These are phyloP conservation scores for Palaemon carinicauda DNA, from an alignment of 1,140 invertebrate genomes.

Conservation along the genomic window DNA sequence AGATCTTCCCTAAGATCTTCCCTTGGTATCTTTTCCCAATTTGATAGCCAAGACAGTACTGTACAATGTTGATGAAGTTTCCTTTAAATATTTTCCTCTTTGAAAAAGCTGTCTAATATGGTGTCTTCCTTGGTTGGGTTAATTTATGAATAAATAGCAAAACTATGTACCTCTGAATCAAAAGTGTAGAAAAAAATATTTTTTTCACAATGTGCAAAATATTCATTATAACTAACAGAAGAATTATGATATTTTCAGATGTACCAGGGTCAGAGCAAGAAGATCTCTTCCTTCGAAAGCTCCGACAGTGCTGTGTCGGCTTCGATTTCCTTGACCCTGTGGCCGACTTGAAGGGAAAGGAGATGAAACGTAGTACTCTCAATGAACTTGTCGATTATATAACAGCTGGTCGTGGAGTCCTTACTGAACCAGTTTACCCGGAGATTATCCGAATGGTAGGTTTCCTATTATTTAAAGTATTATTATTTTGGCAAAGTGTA, in stretches of 20 bases:
- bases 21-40: too few species aligned
- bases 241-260: conserved; percentile 74
- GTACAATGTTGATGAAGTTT: too few species aligned
- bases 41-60: too few species aligned
- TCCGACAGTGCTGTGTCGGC: conserved; percentile 97
- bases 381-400: conserved; percentile 99
- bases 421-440: conserved; percentile 96
- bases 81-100: too few species aligned
- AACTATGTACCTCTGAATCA: too few species aligned
- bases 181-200: too few species aligned
- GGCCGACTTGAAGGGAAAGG: conserved; percentile 97
- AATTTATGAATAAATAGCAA: too few species aligned
- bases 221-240: neutral
- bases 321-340: conserved; percentile 99
- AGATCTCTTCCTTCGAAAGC: conserved; percentile 96
- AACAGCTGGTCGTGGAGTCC: conserved; percentile 89
- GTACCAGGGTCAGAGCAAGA: conserved; percentile 92
- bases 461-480: neutral
- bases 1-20: too few species aligned
- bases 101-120: too few species aligned
- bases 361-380: conserved; percentile 95
- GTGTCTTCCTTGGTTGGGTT: too few species aligned
- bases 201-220: too few species aligned
- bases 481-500: neutral
- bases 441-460: conserved; percentile 95